Evolutionary conservation across 2,797 vertebrate species (phyloP).

Genomic region (Hafferia zeledoni): DNA sequence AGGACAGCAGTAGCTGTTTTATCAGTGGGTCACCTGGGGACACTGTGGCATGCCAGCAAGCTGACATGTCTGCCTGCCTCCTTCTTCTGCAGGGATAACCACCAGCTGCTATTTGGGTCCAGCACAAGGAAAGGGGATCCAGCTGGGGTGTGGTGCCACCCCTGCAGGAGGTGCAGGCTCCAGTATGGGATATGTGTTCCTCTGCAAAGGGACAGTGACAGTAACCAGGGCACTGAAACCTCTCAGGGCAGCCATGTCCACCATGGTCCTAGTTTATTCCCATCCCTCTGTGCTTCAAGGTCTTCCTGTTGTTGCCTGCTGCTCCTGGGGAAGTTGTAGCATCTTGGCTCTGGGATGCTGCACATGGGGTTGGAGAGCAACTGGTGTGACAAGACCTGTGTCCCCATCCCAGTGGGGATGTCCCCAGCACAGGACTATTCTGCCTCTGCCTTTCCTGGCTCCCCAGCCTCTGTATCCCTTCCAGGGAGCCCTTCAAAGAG

Average conservation of each 20-base stretch:
- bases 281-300: not conserved
- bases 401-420: fast-evolving
- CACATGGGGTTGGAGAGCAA: not conserved
- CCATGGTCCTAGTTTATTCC: not conserved
- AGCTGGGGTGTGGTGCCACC: not conserved
- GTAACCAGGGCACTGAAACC: not conserved
- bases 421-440: fast-evolving
- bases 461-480: fast-evolving
- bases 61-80: not conserved
- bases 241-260: not conserved
- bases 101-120: not conserved
- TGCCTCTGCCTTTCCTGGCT: not conserved
- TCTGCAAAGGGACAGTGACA: not conserved
- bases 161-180: not conserved
- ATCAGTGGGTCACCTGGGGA: not conserved
- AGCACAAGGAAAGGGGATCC: not conserved
- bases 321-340: fast-evolving
- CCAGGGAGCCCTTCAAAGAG: not conserved
- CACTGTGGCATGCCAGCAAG: not conserved
- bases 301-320: fast-evolving
- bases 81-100: not conserved
- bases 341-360: not conserved
- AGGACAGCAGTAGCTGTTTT: not conserved
- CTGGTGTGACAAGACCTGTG: fast-evolving
- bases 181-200: not conserved